Evolutionary conservation across 2,797 vertebrate genomes (phyloP).

Genomic region (Acropternis orthonyx): DNA sequence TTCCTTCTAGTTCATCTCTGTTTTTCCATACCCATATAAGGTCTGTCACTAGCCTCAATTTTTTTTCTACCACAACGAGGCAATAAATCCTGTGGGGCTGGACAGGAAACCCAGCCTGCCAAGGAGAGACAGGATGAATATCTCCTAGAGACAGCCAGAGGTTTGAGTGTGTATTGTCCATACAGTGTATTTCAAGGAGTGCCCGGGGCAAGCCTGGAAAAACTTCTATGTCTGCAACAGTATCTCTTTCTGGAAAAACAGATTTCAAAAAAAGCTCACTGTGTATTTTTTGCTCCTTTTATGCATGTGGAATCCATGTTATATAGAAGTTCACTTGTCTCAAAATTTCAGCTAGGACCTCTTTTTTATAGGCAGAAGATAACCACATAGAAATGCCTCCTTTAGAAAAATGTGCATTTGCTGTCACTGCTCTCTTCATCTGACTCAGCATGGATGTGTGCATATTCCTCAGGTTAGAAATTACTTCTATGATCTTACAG

Average conservation of each 20-base stretch:
- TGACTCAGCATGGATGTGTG: background rate
- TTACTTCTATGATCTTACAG: background rate
- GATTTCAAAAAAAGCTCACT: background rate
- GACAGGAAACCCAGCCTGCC: conserved; percentile 63
- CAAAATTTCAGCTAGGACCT: conserved; percentile 2
- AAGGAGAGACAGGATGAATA: conserved; percentile 49
- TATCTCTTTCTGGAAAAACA: conserved; percentile 43
- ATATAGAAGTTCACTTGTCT: background rate
- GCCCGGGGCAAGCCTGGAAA: conserved; percentile 44
- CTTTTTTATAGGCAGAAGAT: background rate
- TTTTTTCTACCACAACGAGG: conserved; percentile 47
- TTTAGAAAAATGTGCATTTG: conserved; percentile 6
- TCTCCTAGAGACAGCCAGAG: conserved; percentile 11
- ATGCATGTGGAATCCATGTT: background rate
- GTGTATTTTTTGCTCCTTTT: conserved; percentile 8
- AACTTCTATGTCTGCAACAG: conserved; percentile 29
- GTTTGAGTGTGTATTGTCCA: background rate
- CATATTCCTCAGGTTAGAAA: background rate
- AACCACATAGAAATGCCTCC: background rate
- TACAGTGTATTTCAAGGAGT: conserved; percentile 16
- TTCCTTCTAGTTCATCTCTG: background rate
- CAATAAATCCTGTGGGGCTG: conserved; percentile 57
- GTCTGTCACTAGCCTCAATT: conserved; percentile 40
- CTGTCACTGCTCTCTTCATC: background rate
- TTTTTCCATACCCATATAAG: conserved; percentile 50